Conservation (phyloP, 2,113 vertebrate genomes). For the Rissa tridactyla region DNA sequence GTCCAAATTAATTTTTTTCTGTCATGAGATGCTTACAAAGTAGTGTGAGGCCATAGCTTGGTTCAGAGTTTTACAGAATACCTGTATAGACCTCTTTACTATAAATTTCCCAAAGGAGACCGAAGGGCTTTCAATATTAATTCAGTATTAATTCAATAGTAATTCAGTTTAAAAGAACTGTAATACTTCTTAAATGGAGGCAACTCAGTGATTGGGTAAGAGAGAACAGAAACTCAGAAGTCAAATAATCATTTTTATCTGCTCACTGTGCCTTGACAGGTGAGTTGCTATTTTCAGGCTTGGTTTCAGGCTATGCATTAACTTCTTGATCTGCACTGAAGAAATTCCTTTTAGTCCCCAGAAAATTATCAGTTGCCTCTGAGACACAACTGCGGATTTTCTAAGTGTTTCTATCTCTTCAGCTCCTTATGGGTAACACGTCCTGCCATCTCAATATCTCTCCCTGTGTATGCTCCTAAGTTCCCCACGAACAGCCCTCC, state of each 20-base stretch:
- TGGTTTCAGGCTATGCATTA: background rate
- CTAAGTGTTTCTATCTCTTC: background rate
- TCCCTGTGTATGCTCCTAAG: background rate
- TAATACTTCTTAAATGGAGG: background rate
- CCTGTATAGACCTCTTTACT: background rate
- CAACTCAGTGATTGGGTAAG: background rate
- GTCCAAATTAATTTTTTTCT: background rate
- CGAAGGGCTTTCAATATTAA: background rate
- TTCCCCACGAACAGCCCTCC: background rate
- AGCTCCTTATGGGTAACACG: background rate
- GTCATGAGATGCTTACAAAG: background rate
- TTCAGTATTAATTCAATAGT: background rate
- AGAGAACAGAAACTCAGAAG: background rate
- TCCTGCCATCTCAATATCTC: background rate
- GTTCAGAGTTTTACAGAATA: background rate
- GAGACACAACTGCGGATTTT: background rate
- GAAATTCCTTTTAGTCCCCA: background rate
- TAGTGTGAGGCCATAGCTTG: background rate
- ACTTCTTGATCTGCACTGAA: background rate
- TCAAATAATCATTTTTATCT: background rate
- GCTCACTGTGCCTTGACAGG: background rate
- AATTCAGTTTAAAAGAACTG: background rate
- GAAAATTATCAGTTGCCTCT: background rate
- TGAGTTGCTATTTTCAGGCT: background rate
- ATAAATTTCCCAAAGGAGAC: background rate